These are phyloP conservation scores for Chelonus formosanus DNA, from an alignment of 2,888 invertebrate genomes.

Conservation along the genomic window DNA sequence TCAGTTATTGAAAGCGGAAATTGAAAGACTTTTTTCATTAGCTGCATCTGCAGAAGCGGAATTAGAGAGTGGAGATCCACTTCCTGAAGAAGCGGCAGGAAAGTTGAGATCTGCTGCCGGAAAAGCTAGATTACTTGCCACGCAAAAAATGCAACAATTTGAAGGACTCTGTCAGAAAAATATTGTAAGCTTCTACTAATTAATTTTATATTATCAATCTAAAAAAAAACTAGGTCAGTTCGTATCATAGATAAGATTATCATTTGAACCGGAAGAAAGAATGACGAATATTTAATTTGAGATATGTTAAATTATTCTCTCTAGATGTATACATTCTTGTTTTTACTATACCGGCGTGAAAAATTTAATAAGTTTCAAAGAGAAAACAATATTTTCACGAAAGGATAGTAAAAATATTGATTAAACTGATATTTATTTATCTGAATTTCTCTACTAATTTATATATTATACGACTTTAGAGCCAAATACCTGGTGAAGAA, in stretches of 20 bases:
- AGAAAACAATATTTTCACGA: too few relatives aligned
- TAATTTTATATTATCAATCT: background rate
- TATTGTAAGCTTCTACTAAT: slow-evolving; percentile 67
- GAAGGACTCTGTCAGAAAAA: slow-evolving; percentile 78
- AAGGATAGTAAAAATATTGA: background rate
- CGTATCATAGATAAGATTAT: background rate
- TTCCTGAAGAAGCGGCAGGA: slow-evolving; percentile 83
- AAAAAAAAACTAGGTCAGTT: background rate
- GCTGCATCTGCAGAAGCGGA: slow-evolving; percentile 77
- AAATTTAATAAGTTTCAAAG: too few relatives aligned
- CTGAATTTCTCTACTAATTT: slow-evolving; percentile 10
- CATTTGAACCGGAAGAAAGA: background rate
- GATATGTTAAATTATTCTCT: too few relatives aligned
- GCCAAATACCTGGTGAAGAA: slow-evolving; percentile 77
- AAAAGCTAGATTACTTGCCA: slow-evolving; percentile 87
- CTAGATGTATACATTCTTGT: too few relatives aligned
- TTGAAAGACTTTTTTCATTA: slow-evolving; percentile 73
- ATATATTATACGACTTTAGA: slow-evolving; percentile 59
- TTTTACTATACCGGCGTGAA: too few relatives aligned
- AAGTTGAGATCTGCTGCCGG: slow-evolving; percentile 88
- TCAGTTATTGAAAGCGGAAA: slow-evolving; percentile 76
- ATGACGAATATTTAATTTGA: too few relatives aligned
- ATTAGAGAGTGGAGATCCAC: slow-evolving; percentile 66
- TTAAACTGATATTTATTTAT: background rate
- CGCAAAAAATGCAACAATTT: slow-evolving; percentile 96